phyloP scores from a whole-genome alignment of 2,888 invertebrate species.

The Andrena praecox region DNA sequence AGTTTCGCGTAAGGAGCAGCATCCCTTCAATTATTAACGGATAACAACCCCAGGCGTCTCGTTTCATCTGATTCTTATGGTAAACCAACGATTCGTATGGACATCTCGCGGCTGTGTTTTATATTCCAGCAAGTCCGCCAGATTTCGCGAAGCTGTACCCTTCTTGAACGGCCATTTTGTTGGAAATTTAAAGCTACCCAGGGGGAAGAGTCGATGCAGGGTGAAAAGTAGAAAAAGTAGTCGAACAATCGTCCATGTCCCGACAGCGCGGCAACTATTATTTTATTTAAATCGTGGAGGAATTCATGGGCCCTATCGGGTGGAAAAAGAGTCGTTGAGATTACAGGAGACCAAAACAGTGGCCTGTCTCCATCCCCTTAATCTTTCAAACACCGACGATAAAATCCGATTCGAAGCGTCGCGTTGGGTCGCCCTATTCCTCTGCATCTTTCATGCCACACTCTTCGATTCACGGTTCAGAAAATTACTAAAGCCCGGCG shows the following conservation, averaged over 20 bases:
- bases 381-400: constrained; percentile 7
- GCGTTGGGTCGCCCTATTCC: no score
- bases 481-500: neutral
- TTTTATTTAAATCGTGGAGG: neutral
- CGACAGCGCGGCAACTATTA: neutral
- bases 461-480: neutral
- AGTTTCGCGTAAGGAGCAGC: constrained; percentile 15
- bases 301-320: neutral
- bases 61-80: constrained; percentile 74
- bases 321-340: neutral
- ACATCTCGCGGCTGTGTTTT: constrained; percentile 57
- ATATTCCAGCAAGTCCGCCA: constrained; percentile 65
- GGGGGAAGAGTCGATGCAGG: neutral
- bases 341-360: neutral
- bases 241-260: no score
- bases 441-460: neutral
- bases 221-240: no score
- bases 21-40: constrained; percentile 64
- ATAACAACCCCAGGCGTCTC: constrained; percentile 49
- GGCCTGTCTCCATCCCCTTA: neutral
- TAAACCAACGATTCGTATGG: constrained; percentile 78
- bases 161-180: neutral
- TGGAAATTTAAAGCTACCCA: neutral
- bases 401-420: neutral
- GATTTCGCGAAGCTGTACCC: constrained; percentile 24